These are phyloP conservation scores for Microctonus aethiopoides DNA, from an alignment of 2,888 invertebrate genomes.

Conservation along the genomic window DNA sequence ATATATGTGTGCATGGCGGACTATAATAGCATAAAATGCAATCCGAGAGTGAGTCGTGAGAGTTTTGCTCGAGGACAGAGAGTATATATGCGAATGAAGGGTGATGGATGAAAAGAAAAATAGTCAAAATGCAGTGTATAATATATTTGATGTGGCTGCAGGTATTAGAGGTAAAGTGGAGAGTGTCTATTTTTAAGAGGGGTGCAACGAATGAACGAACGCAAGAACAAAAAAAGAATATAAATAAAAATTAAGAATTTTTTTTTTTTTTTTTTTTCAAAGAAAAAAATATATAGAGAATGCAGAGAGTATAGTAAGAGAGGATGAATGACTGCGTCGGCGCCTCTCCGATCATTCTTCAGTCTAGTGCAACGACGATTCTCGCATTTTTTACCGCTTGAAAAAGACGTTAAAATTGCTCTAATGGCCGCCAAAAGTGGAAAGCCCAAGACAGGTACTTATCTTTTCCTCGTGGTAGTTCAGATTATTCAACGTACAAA, in stretches of 20 bases:
- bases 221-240: conserved; percentile 20
- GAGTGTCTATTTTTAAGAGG: conserved; percentile 8
- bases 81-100: conserved; percentile 23
- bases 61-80: conserved; percentile 33
- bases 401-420: conserved; percentile 64
- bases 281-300: conserved; percentile 5
- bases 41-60: conserved; percentile 56
- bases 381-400: conserved; percentile 54
- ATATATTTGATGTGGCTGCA: neutral
- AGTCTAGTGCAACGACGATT: conserved; percentile 64
- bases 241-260: neutral
- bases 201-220: conserved; percentile 2
- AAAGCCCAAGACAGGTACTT: conserved; percentile 54
- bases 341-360: conserved; percentile 66
- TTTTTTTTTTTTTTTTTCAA: no score
- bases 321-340: conserved; percentile 47
- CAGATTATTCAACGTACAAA: conserved; percentile 30
- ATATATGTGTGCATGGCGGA: conserved; percentile 29
- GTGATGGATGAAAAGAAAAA: conserved; percentile 32
- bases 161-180: conserved; percentile 15
- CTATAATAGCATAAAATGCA: conserved; percentile 58
- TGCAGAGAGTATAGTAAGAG: conserved; percentile 31
- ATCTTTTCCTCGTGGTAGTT: conserved; percentile 34
- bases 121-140: conserved; percentile 14
- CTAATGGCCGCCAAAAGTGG: conserved; percentile 61